Evolutionary conservation across 2,888 invertebrate species (phyloP).

Genomic region (Leucophenga maculata): DNA sequence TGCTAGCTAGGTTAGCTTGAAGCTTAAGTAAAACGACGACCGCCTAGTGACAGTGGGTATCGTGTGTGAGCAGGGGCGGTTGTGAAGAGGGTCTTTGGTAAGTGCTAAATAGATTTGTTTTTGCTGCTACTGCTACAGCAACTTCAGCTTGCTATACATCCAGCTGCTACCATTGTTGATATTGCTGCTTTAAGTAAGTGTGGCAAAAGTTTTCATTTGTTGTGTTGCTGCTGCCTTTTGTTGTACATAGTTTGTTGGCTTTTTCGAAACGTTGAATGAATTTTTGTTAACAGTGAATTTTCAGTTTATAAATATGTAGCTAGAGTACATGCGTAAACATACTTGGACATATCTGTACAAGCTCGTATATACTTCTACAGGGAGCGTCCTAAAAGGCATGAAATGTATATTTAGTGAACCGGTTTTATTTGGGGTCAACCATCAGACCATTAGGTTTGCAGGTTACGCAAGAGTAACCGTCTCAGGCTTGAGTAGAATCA

Average conservation of each 20-base stretch:
- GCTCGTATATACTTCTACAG: constrained; percentile 7
- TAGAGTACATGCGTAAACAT: constrained; percentile 28
- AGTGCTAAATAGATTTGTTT: constrained; percentile 62
- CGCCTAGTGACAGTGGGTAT: too few species aligned
- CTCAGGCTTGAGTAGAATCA: too few species aligned
- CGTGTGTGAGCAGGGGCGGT: not conserved
- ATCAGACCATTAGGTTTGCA: too few species aligned
- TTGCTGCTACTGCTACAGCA: constrained; percentile 24
- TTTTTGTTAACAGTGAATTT: constrained; percentile 63
- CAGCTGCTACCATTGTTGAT: constrained; percentile 43
- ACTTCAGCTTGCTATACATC: not conserved
- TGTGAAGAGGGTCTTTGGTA: constrained; percentile 26
- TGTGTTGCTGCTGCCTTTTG: constrained; percentile 32
- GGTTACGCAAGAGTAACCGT: too few species aligned
- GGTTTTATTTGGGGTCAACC: too few species aligned
- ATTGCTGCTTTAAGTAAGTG: constrained; percentile 49
- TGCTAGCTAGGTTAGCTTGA: not conserved
- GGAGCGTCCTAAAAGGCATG: too few species aligned
- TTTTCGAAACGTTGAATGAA: constrained; percentile 61
- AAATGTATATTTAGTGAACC: not conserved
- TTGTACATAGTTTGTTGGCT: constrained; percentile 58
- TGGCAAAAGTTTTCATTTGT: constrained; percentile 61
- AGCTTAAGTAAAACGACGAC: too few species aligned
- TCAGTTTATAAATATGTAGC: constrained; percentile 43
- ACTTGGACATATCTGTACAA: constrained; percentile 20